Conservation (phyloP, 2,113 vertebrate species). For the Triplophysa tibetana region DNA sequence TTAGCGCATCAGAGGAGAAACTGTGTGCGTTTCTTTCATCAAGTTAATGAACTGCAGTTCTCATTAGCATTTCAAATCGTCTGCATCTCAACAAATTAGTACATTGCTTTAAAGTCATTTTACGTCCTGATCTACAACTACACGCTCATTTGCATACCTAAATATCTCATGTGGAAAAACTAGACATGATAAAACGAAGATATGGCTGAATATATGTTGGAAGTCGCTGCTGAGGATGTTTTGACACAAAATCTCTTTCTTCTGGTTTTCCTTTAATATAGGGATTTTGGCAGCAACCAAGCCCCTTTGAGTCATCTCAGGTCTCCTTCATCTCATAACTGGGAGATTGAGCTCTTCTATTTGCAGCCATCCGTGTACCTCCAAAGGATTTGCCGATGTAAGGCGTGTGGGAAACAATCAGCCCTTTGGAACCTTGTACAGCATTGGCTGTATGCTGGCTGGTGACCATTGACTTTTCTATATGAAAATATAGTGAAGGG, state of each 20-base stretch:
- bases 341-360: constrained; percentile 25
- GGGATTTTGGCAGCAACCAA: constrained; percentile 23
- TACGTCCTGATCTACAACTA: neutral
- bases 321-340: constrained; percentile 28
- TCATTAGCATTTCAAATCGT: constrained; percentile 3
- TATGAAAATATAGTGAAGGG: neutral
- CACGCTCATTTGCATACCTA: neutral
- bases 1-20: constrained; percentile 5
- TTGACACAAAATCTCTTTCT: constrained; percentile 28
- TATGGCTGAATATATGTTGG: neutral
- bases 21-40: constrained; percentile 19
- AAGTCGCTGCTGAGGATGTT: constrained; percentile 33
- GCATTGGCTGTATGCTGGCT: neutral
- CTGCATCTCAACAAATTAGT: constrained; percentile 3
- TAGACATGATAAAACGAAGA: neutral
- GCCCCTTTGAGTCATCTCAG: constrained; percentile 28
- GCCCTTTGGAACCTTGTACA: constrained; percentile 24
- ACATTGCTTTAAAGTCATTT: constrained; percentile 18
- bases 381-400: constrained; percentile 23
- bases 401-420: constrained; percentile 23
- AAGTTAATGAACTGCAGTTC: neutral
- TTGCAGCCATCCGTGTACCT: constrained; percentile 2
- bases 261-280: constrained; percentile 52
- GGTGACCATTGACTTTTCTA: constrained; percentile 28
- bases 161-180: constrained; percentile 9